These are phyloP conservation scores for Phalera bucephala DNA, from an alignment of 2,888 invertebrate genomes.

Conservation along the genomic window DNA sequence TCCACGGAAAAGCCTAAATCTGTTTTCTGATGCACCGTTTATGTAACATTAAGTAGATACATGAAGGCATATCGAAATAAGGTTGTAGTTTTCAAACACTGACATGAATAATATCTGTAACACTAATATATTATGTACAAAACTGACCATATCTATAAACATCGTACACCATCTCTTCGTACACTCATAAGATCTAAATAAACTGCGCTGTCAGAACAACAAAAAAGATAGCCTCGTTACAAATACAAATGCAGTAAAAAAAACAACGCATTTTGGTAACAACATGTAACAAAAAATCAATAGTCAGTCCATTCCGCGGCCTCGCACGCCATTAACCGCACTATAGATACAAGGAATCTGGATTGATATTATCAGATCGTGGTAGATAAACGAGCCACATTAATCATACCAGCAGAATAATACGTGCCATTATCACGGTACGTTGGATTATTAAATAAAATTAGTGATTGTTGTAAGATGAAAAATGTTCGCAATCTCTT, in stretches of 20 bases:
- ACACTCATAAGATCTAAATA: background rate
- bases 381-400: conserved; percentile 41
- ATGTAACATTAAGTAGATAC: too few species aligned
- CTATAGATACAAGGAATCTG: conserved; percentile 12
- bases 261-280: conserved; percentile 31
- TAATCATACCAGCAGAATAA: conserved; percentile 36
- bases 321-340: conserved; percentile 46
- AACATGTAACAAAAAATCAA: conserved; percentile 46
- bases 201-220: background rate
- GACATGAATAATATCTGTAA: too few species aligned
- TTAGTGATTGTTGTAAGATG: background rate
- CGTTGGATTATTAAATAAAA: background rate
- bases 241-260: conserved; percentile 12
- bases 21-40: too few species aligned
- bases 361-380: conserved; percentile 50
- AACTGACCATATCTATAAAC: too few species aligned
- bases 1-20: too few species aligned
- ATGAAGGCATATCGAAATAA: too few species aligned
- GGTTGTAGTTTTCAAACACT: too few species aligned
- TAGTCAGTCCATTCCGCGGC: conserved; percentile 37
- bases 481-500: too few species aligned
- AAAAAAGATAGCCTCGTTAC: conserved; percentile 1
- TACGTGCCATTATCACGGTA: background rate
- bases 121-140: too few species aligned
- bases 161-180: background rate